A percentile compares a stretch with the other conserved stretches of the same genome.
phyloP scores from a whole-genome alignment of 2,888 invertebrate genomes.

The Cheilosia scutellata region DNA sequence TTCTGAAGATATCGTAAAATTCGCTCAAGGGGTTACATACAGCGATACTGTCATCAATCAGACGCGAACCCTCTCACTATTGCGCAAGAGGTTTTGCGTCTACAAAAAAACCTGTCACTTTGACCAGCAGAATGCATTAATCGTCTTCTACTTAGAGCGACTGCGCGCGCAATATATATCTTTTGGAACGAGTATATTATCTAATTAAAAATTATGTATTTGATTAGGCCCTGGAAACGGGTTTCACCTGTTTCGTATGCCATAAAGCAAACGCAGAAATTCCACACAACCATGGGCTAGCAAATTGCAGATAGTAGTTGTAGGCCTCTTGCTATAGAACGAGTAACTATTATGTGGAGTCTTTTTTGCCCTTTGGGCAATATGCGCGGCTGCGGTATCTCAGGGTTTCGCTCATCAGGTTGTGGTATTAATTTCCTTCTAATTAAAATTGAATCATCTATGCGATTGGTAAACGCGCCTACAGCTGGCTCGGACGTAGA shows the following conservation, averaged over 20 bases:
- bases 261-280: constrained; percentile 1
- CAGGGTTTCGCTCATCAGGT: constrained; percentile 9
- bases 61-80: constrained; percentile 4
- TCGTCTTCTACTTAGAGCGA: constrained; percentile 56
- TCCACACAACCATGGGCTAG: background rate
- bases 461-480: constrained; percentile 5
- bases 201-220: constrained; percentile 70
- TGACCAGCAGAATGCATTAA: constrained; percentile 53
- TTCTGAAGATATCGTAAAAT: constrained; percentile 40
- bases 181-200: constrained; percentile 29
- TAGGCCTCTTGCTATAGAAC: constrained; percentile 5
- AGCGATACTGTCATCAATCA: constrained; percentile 35
- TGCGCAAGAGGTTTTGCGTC: background rate
- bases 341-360: constrained; percentile 27
- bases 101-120: constrained; percentile 60
- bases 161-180: background rate
- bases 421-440: constrained; percentile 58
- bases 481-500: constrained; percentile 28
- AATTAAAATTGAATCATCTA: constrained; percentile 72
- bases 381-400: constrained; percentile 14
- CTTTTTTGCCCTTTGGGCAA: constrained; percentile 32
- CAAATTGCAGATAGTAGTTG: constrained; percentile 15
- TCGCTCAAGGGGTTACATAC: constrained; percentile 44
- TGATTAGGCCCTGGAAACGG: constrained; percentile 59
- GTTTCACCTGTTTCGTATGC: constrained; percentile 52